A percentile compares a stretch with the other conserved stretches of the same genome.
Conservation (phyloP, 2,888 invertebrate genomes). For the Heliconius charithonia region DNA sequence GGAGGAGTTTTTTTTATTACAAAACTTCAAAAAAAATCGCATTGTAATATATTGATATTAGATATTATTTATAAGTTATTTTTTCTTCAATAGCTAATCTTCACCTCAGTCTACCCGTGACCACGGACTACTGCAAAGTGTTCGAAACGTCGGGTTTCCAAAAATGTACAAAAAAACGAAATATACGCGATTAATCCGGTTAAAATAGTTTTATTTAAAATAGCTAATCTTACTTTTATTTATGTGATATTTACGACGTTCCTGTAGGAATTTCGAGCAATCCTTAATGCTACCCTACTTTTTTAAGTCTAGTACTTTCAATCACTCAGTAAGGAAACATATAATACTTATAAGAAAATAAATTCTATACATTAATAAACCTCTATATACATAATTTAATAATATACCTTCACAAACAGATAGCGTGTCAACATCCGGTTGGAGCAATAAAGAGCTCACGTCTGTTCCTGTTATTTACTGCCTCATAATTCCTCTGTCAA, state of each 20-base stretch:
- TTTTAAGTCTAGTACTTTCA: no score
- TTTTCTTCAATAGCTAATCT: no score
- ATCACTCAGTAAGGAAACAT: no score
- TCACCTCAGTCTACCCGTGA: no score
- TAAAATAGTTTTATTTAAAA: no score
- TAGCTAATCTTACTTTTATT: not conserved
- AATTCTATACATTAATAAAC: not conserved
- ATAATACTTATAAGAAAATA: not conserved
- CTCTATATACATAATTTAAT: not conserved
- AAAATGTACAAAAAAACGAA: no score
- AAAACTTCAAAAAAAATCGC: not conserved
- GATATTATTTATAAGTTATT: not conserved
- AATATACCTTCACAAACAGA: conserved; percentile 17
- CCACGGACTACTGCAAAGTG: no score
- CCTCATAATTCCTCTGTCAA: conserved; percentile 57
- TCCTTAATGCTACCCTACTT: no score
- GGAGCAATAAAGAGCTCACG: conserved; percentile 62
- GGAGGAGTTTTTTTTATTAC: conserved; percentile 6
- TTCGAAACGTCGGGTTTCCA: no score
- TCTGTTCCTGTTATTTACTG: conserved; percentile 62
- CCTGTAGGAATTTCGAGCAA: no score
- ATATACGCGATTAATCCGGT: no score
- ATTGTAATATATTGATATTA: not conserved
- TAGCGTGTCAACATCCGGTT: conserved; percentile 49
- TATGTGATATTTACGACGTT: no score